Evolutionary conservation across 2,888 invertebrate genomes (phyloP), one percentile per base, ranked within the genome.

Genomic region (Therioaphis trifolii): DNA sequence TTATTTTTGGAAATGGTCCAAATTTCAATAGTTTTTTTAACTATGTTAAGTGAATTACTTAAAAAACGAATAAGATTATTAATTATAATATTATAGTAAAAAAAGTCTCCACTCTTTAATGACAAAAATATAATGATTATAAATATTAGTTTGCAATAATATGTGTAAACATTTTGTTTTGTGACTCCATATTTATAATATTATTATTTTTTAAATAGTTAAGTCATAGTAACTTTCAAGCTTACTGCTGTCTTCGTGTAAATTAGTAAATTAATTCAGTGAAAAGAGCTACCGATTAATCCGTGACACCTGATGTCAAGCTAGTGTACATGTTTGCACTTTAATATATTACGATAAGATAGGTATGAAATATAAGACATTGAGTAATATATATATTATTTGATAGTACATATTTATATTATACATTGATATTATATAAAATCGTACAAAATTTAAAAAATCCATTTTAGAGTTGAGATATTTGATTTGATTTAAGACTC

Each of bases 1-100:
- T 46, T 29, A 9, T n/a, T 52, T 68, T 78, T 68, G 78, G 68
- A 68, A 35, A 40, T 40, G 18, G 11, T 52, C 78, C 66, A 78
- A 68, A 55, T 78, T 43, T 61, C 61, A n/a, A 61, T 61, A 61
- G 29, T 27, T 52, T 15, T 27, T 46, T 43, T 66, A 49, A 52
- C 63, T 66, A 35, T n/a, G n/a, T n/a, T n/a, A n/a, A n/a, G n/a
- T n/a, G n/a, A n/a, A n/a, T n/a, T n/a, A n/a, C n/a, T n/a, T n/a
- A n/a, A n/a, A n/a, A n/a, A n/a, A n/a, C n/a, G n/a, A n/a, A 49
- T 35, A 29, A 7, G 5, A 66, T 18, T 35, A 49, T 61, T 43
- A 27, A 75, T 40, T 40, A 15, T 35, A 27, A 58, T 24, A 58
- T 55, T n/a, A n/a, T n/a, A n/a, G n/a, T n/a, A 72, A 52, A 74